These are phyloP conservation scores for Gavialis gangeticus DNA, from an alignment of 2,113 vertebrate species.

Conservation along the genomic window DNA sequence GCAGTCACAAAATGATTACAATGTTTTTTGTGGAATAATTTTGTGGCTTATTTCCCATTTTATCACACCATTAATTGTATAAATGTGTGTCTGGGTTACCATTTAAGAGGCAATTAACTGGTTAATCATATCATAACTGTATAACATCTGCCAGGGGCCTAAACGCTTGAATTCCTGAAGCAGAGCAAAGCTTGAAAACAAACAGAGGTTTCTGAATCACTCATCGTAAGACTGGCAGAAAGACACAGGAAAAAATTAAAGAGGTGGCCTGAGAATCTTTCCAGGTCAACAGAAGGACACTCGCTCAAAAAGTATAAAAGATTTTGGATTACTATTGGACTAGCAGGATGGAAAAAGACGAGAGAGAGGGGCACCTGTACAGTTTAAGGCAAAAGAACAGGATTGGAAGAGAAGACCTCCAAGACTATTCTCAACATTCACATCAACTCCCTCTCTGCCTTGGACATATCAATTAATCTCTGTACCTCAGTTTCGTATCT, in stretches of 20 bases:
- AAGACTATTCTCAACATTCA: not conserved
- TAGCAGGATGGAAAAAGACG: not conserved
- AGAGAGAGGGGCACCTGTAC: not conserved
- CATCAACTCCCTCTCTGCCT: fast-evolving
- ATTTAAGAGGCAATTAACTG: no score
- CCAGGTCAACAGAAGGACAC: not conserved
- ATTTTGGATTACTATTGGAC: not conserved
- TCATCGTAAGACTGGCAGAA: not conserved
- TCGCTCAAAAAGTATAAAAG: not conserved
- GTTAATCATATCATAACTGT: no score
- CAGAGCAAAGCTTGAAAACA: not conserved
- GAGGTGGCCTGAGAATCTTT: not conserved
- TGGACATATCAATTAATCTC: fast-evolving
- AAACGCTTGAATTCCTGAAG: not conserved
- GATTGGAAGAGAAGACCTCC: not conserved
- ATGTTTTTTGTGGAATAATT: no score
- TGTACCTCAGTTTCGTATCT: not conserved
- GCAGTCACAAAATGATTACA: no score
- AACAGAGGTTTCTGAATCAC: not conserved
- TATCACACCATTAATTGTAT: no score
- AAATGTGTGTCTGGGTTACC: no score
- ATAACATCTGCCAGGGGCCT: no score
- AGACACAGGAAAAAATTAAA: not conserved
- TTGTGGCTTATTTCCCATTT: no score
- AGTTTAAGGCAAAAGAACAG: not conserved